A percentile compares a stretch with the other conserved stretches of the same genome.
Conservation (phyloP, 2,113 vertebrate genomes). For the Sturnus vulgaris region DNA sequence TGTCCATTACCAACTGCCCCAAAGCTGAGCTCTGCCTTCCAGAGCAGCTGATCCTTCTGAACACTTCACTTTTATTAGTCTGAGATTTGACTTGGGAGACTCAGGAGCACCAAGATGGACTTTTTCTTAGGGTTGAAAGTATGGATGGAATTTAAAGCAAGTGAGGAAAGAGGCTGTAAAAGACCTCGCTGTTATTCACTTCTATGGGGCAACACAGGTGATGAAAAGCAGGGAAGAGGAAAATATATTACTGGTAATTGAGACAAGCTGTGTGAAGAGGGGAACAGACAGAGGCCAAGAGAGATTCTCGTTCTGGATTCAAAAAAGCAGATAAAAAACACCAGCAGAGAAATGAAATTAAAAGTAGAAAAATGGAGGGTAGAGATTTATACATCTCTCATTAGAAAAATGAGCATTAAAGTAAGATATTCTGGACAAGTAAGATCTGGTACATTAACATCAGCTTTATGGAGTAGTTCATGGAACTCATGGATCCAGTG, state of each 20-base stretch:
- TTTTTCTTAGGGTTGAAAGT: background rate
- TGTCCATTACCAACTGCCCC: background rate
- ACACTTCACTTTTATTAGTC: background rate
- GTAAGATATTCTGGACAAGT: background rate
- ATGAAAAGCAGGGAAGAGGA: background rate
- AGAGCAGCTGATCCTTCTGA: background rate
- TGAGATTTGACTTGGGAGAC: background rate
- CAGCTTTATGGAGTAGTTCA: accelerated
- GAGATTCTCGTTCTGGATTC: background rate
- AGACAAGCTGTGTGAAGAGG: background rate
- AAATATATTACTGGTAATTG: background rate
- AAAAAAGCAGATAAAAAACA: background rate
- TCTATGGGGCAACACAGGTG: background rate
- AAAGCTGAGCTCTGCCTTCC: background rate
- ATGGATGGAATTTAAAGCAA: slow-evolving; percentile 12
- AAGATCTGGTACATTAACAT: accelerated
- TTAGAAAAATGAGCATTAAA: background rate
- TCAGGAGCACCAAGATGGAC: background rate
- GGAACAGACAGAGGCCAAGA: background rate
- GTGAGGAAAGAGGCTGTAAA: background rate
- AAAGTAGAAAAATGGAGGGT: background rate
- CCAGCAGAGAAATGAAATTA: background rate
- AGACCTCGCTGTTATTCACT: background rate
- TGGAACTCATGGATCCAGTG: background rate
- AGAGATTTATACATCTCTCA: background rate